These are phyloP conservation scores for Unio pictorum DNA, from an alignment of 2,888 invertebrate genomes.

Conservation along the genomic window DNA sequence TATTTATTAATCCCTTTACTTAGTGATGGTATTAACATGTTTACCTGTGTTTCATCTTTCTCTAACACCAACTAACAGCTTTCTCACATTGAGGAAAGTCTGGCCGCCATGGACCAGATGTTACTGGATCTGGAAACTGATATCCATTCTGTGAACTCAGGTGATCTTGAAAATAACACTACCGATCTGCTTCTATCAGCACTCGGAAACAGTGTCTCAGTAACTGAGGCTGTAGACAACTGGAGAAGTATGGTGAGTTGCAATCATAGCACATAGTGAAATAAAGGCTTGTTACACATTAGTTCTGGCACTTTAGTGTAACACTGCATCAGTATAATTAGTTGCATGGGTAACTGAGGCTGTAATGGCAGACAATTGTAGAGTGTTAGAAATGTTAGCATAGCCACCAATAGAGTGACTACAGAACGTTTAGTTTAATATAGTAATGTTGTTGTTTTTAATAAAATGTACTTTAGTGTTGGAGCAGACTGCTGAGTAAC, in stretches of 20 bases:
- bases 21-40: neutral
- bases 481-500: too few relatives aligned
- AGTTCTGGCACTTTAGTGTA: slow-evolving; percentile 1
- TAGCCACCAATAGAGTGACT: too few relatives aligned
- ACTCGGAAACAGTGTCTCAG: slow-evolving; percentile 7
- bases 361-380: neutral
- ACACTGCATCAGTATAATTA: too few relatives aligned
- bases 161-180: slow-evolving; percentile 25
- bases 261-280: slow-evolving; percentile 1
- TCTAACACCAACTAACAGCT: slow-evolving; percentile 37
- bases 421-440: too few relatives aligned
- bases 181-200: slow-evolving; percentile 3
- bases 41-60: slow-evolving; percentile 1
- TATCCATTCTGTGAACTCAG: slow-evolving; percentile 29
- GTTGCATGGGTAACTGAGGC: neutral
- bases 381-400: too few relatives aligned
- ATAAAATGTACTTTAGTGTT: too few relatives aligned
- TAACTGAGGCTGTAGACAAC: slow-evolving; percentile 28
- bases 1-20: neutral
- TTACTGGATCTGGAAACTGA: slow-evolving; percentile 54
- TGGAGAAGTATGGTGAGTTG: slow-evolving; percentile 42
- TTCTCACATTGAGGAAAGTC: slow-evolving; percentile 49
- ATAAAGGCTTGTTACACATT: neutral
- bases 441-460: too few relatives aligned
- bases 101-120: slow-evolving; percentile 61